A percentile compares a stretch with the other conserved stretches of the same genome.
These are phyloP conservation scores for Megaceryle torquata DNA, from an alignment of 2,113 vertebrate genomes.

Conservation along the genomic window DNA sequence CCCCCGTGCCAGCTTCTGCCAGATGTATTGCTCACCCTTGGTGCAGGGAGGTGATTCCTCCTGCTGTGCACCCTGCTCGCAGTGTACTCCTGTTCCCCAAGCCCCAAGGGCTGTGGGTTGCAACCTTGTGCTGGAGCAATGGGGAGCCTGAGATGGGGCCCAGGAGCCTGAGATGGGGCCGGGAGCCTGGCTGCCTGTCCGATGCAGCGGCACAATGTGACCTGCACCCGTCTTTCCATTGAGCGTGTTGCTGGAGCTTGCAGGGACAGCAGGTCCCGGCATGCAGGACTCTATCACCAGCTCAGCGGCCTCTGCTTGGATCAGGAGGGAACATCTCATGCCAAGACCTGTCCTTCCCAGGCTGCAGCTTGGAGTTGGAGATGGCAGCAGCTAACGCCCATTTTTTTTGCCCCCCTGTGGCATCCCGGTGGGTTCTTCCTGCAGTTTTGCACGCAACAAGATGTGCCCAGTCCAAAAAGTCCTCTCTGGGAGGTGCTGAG, in stretches of 20 bases:
- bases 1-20: neutral
- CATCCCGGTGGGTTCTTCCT: neutral
- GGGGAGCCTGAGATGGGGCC: neutral
- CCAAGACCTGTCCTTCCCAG: slow-evolving; percentile 40
- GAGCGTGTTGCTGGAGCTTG: neutral
- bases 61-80: accelerated
- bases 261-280: slow-evolving; percentile 3
- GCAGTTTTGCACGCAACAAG: neutral
- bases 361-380: neutral
- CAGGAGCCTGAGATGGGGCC: neutral
- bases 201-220: neutral
- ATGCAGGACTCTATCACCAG: neutral
- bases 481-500: neutral
- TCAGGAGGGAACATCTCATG: slow-evolving; percentile 25
- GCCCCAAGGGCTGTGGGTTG: accelerated
- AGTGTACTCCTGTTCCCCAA: neutral
- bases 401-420: neutral
- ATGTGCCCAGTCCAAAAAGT: neutral
- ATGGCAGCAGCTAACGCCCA: slow-evolving; percentile 7
- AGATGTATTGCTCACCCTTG: neutral
- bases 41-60: neutral
- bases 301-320: slow-evolving; percentile 22
- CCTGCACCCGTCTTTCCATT: neutral
- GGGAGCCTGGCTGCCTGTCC: neutral
- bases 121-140: neutral